Conservation (phyloP, 2,888 invertebrate species). For the Lasiommata megera region DNA sequence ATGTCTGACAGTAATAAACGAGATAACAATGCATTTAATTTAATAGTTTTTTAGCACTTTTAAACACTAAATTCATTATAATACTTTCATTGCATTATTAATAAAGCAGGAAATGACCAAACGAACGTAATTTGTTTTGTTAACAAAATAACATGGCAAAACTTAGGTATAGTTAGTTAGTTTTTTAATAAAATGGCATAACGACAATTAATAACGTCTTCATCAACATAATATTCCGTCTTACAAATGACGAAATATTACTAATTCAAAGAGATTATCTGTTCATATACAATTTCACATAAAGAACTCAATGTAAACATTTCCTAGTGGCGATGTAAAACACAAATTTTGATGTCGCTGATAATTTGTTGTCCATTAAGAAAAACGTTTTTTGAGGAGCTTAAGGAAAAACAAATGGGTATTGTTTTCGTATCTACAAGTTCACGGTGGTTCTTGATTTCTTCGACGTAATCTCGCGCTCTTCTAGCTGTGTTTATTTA, state of each 20-base stretch:
- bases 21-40: neutral
- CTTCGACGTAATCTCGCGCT: constrained; percentile 38
- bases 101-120: neutral
- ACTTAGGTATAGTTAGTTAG: neutral
- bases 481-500: constrained; percentile 66
- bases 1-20: neutral
- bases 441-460: constrained; percentile 25
- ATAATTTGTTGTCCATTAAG: neutral
- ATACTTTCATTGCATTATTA: neutral
- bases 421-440: constrained; percentile 36
- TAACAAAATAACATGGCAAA: neutral
- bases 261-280: neutral
- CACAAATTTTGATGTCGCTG: neutral
- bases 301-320: neutral
- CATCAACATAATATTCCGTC: no score
- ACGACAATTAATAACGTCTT: no score
- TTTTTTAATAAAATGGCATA: no score
- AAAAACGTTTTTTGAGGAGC: constrained; percentile 8
- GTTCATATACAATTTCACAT: neutral
- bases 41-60: neutral
- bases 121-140: neutral
- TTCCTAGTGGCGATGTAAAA: neutral
- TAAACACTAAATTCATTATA: neutral
- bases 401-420: neutral
- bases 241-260: neutral